These are phyloP conservation scores for Parapristionchus giblindavisi DNA, from an alignment of 2,888 invertebrate genomes.

Conservation along the genomic window DNA sequence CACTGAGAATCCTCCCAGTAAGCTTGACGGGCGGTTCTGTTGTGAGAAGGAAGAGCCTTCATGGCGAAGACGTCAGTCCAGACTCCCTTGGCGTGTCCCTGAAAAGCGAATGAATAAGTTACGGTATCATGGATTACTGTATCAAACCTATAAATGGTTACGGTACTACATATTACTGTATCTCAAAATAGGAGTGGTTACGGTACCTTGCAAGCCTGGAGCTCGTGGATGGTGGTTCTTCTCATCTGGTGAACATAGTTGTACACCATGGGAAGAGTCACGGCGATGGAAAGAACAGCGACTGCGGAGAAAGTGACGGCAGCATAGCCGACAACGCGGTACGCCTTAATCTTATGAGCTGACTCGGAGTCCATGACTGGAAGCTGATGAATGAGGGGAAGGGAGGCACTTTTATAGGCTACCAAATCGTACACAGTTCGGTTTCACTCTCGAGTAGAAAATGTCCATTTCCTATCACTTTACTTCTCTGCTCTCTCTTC, in stretches of 20 bases:
- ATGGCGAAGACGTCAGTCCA: constrained; percentile 34
- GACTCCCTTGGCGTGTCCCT: constrained; percentile 31
- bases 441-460: too few relatives aligned
- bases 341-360: constrained; percentile 31
- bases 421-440: too few relatives aligned
- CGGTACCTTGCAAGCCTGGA: constrained; percentile 34
- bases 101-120: neutral
- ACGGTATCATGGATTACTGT: neutral
- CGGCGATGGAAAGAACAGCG: constrained; percentile 38
- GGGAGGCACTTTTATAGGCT: too few relatives aligned
- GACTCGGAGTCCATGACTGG: constrained; percentile 31
- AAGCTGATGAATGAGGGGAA: too few relatives aligned
- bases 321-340: constrained; percentile 37
- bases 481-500: too few relatives aligned
- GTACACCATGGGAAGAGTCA: constrained; percentile 39
- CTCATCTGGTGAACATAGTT: constrained; percentile 39
- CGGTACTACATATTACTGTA: too few relatives aligned
- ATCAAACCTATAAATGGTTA: neutral
- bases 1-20: constrained; percentile 37
- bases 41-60: constrained; percentile 34
- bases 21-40: constrained; percentile 38
- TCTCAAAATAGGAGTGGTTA: neutral
- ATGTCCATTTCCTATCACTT: too few relatives aligned
- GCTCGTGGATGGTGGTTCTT: constrained; percentile 32
- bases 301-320: constrained; percentile 38